Evolutionary conservation across 2,797 vertebrate species (phyloP).

Genomic region (Rallus crepitans): DNA sequence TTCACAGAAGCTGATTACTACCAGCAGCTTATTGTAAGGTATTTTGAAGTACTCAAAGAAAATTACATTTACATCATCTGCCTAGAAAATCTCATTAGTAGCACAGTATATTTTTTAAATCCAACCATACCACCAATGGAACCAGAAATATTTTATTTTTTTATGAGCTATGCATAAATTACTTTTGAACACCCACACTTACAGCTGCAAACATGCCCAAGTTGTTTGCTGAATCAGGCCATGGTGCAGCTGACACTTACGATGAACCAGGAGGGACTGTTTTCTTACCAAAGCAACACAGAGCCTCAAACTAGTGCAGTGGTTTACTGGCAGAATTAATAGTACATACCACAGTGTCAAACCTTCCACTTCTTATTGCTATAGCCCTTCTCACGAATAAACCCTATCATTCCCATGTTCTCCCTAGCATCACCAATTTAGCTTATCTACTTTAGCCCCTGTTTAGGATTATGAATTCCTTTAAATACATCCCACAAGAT

Average conservation of each 20-base stretch:
- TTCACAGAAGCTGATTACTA: background rate
- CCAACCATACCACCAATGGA: background rate
- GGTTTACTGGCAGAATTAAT: background rate
- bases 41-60: background rate
- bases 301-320: background rate
- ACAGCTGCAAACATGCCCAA: background rate
- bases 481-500: background rate
- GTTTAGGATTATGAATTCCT: background rate
- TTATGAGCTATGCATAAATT: accelerated
- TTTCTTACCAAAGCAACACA: background rate
- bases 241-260: background rate
- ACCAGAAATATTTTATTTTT: background rate
- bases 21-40: background rate
- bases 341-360: background rate
- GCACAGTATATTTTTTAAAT: background rate
- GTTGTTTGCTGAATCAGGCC: background rate
- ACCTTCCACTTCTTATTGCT: background rate
- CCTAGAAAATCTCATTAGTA: background rate
- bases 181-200: background rate
- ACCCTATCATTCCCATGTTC: too few species aligned
- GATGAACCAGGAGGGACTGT: background rate
- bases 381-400: background rate
- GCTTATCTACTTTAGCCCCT: background rate
- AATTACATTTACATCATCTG: background rate
- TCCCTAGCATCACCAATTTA: background rate